Conservation (phyloP, 2,797 vertebrate genomes). For the Ctenopoma kingsleyae region DNA sequence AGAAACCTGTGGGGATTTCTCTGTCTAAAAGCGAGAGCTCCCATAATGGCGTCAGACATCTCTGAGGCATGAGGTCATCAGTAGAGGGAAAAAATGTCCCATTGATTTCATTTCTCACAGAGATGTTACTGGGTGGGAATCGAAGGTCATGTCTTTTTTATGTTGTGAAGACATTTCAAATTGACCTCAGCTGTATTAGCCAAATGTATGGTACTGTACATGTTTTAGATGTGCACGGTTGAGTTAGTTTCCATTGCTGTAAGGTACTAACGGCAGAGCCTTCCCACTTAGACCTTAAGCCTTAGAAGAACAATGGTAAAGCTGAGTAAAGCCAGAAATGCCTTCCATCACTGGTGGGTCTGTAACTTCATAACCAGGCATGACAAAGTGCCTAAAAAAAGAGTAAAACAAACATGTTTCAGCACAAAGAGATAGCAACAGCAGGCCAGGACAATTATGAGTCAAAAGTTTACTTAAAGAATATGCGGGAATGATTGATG, state of each 20-base stretch:
- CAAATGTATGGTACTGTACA: constrained; percentile 1
- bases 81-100: constrained; percentile 51
- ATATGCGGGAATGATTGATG: constrained; percentile 77
- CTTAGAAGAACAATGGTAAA: constrained; percentile 71
- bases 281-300: constrained; percentile 55
- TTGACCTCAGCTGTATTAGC: constrained; percentile 21
- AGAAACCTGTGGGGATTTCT: constrained; percentile 77
- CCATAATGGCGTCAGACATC: constrained; percentile 72
- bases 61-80: constrained; percentile 70
- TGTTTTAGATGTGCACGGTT: constrained; percentile 8
- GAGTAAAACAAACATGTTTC: constrained; percentile 75
- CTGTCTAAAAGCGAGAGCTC: constrained; percentile 71
- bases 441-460: constrained; percentile 58
- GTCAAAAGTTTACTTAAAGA: constrained; percentile 75
- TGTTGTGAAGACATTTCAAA: constrained; percentile 26
- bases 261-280: constrained; percentile 61
- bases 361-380: constrained; percentile 60
- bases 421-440: constrained; percentile 63
- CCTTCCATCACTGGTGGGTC: constrained; percentile 43
- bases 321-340: constrained; percentile 65
- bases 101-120: constrained; percentile 57
- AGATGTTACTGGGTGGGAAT: constrained; percentile 51
- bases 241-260: constrained; percentile 36
- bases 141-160: constrained; percentile 35
- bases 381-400: constrained; percentile 70